Evolutionary conservation across 2,113 vertebrate species (phyloP).

Genomic region (Aegotheles bennettii): DNA sequence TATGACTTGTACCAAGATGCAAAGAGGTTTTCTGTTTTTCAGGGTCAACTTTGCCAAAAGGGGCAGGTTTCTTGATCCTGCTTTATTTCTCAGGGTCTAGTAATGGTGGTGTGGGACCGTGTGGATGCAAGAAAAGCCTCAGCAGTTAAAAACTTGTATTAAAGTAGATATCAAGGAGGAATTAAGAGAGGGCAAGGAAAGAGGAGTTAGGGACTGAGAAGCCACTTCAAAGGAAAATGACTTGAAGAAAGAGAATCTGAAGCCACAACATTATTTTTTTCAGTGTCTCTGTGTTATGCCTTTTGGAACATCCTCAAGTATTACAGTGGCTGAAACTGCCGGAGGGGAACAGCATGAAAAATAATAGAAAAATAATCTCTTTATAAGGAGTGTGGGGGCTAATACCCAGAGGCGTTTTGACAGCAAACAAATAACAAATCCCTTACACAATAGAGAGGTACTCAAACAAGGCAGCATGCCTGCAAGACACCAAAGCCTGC

Average conservation of each 20-base stretch:
- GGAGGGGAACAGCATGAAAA: not conserved
- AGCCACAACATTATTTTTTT: not conserved
- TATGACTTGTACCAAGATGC: not conserved
- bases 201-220: not conserved
- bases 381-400: not conserved
- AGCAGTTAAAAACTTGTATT: not conserved
- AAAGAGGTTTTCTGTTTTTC: not conserved
- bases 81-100: not conserved
- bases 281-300: not conserved
- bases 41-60: not conserved
- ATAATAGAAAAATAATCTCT: slow-evolving; percentile 54
- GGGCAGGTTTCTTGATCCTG: not conserved
- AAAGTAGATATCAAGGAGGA: not conserved
- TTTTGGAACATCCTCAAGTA: not conserved
- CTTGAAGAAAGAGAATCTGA: not conserved
- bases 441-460: slow-evolving; percentile 13
- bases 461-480: slow-evolving; percentile 7
- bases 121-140: not conserved
- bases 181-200: not conserved
- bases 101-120: not conserved
- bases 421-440: slow-evolving; percentile 50
- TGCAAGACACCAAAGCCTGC: not conserved
- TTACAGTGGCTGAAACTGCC: not conserved
- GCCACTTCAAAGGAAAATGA: not conserved
- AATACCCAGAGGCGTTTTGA: slow-evolving; percentile 20